Evolutionary conservation across 2,113 vertebrate species (phyloP), one percentile per base, ranked within the genome.

Genomic region (Macrotus californicus): DNA sequence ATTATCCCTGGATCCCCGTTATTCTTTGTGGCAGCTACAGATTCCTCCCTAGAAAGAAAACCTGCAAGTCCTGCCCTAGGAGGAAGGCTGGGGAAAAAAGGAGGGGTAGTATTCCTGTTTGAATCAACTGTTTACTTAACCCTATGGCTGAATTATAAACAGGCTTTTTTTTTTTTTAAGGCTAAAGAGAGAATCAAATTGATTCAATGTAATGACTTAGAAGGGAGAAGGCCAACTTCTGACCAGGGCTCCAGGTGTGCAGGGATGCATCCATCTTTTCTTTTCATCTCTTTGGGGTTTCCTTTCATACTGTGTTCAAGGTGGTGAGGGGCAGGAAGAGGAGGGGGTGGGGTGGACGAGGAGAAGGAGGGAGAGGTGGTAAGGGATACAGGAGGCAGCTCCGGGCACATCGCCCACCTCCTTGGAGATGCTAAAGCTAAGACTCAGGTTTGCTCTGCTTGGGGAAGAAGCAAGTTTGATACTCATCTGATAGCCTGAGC

Each of bases 81-180:
- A 96, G 64, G 61, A 90, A 96, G 64, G 46, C 80, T 50, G 10
- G 7, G 31, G 81, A 64, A 52, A 46, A 82, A 92, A 76, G 61
- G 43, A 92, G 43, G 70, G 70, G 52, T 41, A 26, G 41, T 41
- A 29, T 72, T 97, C 85, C 91, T 91, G 73, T 95, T 93, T 85
- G 59, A 96, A 95, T 82, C 90, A 93, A 86, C 88, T 96, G 95
- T 96, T 97, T 97, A 93, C 80, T 95, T 96, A 96, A 96, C 91
- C 93, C 86, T 64, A 34, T 87, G 75, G 18, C 82, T 91, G 77
- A 96, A 91, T 96, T 92, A 94, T 87, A 93, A 95, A 89, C 91
- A 91, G 64, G 8, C 29, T 67, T 82, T 81, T 48, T 85, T 70
- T 85, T 48, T 93, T 90, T 87, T 67, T 43, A 90, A 96, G 41